Evolutionary conservation across 2,888 invertebrate genomes (phyloP).

Genomic region (Drosophila histrio): DNA sequence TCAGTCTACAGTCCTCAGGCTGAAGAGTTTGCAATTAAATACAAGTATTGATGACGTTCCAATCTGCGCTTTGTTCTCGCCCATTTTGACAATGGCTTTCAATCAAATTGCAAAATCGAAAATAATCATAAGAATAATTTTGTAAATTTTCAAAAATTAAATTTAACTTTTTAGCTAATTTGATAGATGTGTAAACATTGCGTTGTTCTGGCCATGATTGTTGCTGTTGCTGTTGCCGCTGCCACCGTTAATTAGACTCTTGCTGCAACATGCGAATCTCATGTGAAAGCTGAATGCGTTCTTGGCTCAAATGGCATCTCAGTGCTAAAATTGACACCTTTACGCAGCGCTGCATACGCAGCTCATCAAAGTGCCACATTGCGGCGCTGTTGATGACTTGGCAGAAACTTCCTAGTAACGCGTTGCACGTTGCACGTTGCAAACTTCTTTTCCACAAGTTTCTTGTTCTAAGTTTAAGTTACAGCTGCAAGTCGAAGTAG

Average conservation of each 20-base stretch:
- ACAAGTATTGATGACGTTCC: slow-evolving; percentile 48
- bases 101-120: slow-evolving; percentile 43
- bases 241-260: slow-evolving; percentile 48
- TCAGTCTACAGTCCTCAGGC: slow-evolving; percentile 17
- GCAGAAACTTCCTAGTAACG: slow-evolving; percentile 41
- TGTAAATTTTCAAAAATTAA: slow-evolving; percentile 5
- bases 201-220: slow-evolving; percentile 6
- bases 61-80: slow-evolving; percentile 36
- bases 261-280: slow-evolving; percentile 42
- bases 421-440: slow-evolving; percentile 28
- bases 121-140: slow-evolving; percentile 15
- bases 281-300: slow-evolving; percentile 43
- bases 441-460: slow-evolving; percentile 17
- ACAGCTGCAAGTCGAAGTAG: slow-evolving; percentile 25
- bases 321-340: slow-evolving; percentile 81
- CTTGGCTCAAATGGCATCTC: slow-evolving; percentile 65
- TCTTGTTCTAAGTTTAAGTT: slow-evolving; percentile 22
- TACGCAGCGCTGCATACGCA: slow-evolving; percentile 71
- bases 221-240: slow-evolving; percentile 2
- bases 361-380: slow-evolving; percentile 69
- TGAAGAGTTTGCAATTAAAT: slow-evolving; percentile 69
- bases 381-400: slow-evolving; percentile 56
- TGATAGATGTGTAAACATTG: slow-evolving; percentile 71
- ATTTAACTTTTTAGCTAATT: slow-evolving; percentile 45
- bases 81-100: slow-evolving; percentile 61